Percentiles rank a stretch among this genome's conserved stretches.
These are phyloP conservation scores for Hucho hucho DNA, from an alignment of 2,113 vertebrate species.

Conservation along the genomic window DNA sequence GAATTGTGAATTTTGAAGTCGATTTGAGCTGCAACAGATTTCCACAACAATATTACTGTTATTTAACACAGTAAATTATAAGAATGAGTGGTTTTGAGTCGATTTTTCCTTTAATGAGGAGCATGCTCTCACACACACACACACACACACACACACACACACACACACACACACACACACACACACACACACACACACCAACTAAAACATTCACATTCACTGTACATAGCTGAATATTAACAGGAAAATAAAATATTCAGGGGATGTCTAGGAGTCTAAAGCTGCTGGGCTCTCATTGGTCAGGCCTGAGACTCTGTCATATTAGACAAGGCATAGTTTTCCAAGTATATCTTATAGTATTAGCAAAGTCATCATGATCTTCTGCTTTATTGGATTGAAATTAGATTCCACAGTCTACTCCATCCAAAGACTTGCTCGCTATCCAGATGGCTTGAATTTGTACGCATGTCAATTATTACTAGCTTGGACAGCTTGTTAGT, in stretches of 20 bases:
- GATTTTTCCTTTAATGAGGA: not conserved
- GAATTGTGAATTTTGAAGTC: no score
- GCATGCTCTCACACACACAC: not conserved
- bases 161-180: not conserved
- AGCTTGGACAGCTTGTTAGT: conserved; percentile 46
- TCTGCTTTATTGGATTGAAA: conserved; percentile 58
- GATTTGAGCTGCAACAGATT: no score
- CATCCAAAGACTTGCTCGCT: conserved; percentile 48
- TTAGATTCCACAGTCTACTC: conserved; percentile 50
- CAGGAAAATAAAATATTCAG: conserved; percentile 38
- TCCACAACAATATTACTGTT: no score
- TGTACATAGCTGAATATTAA: conserved; percentile 49
- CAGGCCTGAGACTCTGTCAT: conserved; percentile 47
- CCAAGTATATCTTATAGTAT: conserved; percentile 50
- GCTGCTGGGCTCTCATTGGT: conserved; percentile 16
- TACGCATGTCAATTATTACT: conserved; percentile 51
- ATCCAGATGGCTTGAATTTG: conserved; percentile 62
- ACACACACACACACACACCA: not conserved
- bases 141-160: not conserved
- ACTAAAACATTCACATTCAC: conserved; percentile 29
- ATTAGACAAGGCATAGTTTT: conserved; percentile 55
- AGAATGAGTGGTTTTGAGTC: no score
- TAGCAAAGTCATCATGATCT: conserved; percentile 60
- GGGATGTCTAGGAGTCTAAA: conserved; percentile 19
- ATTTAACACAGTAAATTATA: no score